Percentiles rank a stretch among this genome's conserved stretches.
phyloP scores from a whole-genome alignment of 2,888 invertebrate species.

The Julus scandinavius region DNA sequence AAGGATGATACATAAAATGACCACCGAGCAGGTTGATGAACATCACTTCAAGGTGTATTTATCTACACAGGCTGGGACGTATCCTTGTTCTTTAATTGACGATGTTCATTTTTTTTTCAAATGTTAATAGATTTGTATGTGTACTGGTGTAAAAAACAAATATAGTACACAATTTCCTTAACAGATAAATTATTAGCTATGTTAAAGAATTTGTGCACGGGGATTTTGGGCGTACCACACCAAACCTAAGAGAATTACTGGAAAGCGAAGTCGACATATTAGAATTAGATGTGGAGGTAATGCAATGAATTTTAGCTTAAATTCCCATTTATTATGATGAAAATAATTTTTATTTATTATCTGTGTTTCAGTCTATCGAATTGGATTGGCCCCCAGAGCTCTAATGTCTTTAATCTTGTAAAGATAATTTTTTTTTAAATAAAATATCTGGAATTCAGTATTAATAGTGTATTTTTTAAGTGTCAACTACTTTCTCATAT shows the following conservation, averaged over 20 bases:
- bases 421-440: not conserved
- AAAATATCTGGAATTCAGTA: not conserved
- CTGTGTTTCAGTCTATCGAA: constrained; percentile 49
- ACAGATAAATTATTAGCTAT: constrained; percentile 70
- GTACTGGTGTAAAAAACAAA: not conserved
- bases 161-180: not conserved
- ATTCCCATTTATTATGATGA: not conserved
- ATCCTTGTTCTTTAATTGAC: constrained; percentile 62
- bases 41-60: constrained; percentile 74
- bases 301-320: not conserved
- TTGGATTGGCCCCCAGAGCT: constrained; percentile 54
- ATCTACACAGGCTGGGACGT: constrained; percentile 88
- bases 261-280: constrained; percentile 82
- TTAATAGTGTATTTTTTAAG: not conserved
- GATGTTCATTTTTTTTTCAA: no score
- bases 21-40: constrained; percentile 70
- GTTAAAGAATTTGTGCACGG: constrained; percentile 98
- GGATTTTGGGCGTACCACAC: constrained; percentile 89
- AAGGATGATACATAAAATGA: constrained; percentile 75
- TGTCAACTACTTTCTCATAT: not conserved
- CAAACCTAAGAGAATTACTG: constrained; percentile 78
- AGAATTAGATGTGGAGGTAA: constrained; percentile 84
- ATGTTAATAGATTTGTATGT: no score
- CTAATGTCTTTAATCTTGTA: not conserved
- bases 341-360: not conserved